Evolutionary conservation across 1,140 invertebrate genomes (phyloP).

Genomic region (Neoseiulus cucumeris): DNA sequence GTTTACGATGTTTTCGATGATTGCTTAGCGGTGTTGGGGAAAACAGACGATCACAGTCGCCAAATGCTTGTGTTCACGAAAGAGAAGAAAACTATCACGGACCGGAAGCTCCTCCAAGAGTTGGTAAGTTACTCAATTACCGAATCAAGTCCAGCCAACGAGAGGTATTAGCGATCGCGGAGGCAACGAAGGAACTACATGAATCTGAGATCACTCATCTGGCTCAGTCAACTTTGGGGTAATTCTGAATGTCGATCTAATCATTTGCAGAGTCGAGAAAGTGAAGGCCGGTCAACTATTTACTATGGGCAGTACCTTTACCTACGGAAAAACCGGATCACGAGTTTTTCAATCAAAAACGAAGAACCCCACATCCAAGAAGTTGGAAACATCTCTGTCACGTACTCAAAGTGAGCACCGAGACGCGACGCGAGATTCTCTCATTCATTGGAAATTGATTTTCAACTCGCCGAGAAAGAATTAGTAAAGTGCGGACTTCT

Average conservation of each 20-base stretch:
- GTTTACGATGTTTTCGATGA: slow-evolving; percentile 5
- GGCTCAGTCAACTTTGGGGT: neutral
- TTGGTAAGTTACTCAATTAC: neutral
- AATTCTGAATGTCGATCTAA: neutral
- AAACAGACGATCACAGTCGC: neutral
- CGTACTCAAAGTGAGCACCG: neutral
- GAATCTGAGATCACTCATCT: neutral
- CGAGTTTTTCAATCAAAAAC: neutral
- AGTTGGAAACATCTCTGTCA: neutral
- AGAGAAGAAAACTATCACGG: neutral
- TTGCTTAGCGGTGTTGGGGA: neutral
- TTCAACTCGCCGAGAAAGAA: neutral
- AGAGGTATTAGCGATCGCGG: no score
- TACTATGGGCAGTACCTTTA: neutral
- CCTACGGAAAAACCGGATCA: neutral
- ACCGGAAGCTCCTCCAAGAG: neutral
- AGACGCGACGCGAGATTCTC: neutral
- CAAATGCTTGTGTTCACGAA: neutral
- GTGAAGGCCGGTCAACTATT: neutral
- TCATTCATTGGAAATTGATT: neutral
- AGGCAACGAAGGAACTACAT: neutral
- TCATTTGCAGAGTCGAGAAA: neutral
- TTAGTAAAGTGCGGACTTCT: neutral
- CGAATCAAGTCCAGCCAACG: neutral
- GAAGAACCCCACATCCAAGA: neutral